Percentiles rank a stretch among this genome's conserved stretches.
phyloP scores from a whole-genome alignment of 2,888 invertebrate genomes.

The Protonemura montana region DNA sequence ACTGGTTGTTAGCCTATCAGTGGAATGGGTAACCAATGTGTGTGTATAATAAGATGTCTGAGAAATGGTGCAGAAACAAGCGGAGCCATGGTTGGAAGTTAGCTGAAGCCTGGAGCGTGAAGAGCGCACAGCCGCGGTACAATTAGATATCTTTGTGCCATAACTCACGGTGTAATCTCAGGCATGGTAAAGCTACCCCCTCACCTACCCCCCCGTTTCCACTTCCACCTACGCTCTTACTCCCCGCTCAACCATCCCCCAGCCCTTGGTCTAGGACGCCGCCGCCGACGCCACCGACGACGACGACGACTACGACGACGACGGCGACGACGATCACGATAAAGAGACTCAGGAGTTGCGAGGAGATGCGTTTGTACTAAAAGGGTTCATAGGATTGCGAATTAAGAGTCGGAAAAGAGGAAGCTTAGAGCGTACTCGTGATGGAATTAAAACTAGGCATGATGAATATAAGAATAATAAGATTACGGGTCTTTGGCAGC shows the following conservation, averaged over 20 bases:
- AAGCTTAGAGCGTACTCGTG: constrained; percentile 42
- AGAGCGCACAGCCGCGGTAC: constrained; percentile 55
- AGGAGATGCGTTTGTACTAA: constrained; percentile 39
- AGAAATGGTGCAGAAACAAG: constrained; percentile 48
- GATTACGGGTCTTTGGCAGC: constrained; percentile 38
- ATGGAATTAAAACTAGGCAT: constrained; percentile 47
- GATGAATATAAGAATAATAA: constrained; percentile 43
- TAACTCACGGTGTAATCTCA: constrained; percentile 69
- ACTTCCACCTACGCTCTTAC: constrained; percentile 48
- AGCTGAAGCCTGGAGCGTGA: constrained; percentile 33
- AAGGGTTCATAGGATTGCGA: constrained; percentile 43
- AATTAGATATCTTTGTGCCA: constrained; percentile 65
- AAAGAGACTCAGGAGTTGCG: constrained; percentile 29
- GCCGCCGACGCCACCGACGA: constrained; percentile 13
- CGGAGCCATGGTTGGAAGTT: constrained; percentile 36
- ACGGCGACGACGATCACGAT: constrained; percentile 30
- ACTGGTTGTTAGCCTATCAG: constrained; percentile 19
- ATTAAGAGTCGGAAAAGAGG: constrained; percentile 45
- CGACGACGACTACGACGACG: neutral
- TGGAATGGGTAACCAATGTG: constrained; percentile 44
- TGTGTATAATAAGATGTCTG: constrained; percentile 46
- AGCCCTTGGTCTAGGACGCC: constrained; percentile 32
- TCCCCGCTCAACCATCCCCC: constrained; percentile 43
- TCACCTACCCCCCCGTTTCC: constrained; percentile 44
- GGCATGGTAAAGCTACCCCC: constrained; percentile 58